phyloP scores from a whole-genome alignment of 2,888 invertebrate genomes.

The Trachelus iudaicus region DNA sequence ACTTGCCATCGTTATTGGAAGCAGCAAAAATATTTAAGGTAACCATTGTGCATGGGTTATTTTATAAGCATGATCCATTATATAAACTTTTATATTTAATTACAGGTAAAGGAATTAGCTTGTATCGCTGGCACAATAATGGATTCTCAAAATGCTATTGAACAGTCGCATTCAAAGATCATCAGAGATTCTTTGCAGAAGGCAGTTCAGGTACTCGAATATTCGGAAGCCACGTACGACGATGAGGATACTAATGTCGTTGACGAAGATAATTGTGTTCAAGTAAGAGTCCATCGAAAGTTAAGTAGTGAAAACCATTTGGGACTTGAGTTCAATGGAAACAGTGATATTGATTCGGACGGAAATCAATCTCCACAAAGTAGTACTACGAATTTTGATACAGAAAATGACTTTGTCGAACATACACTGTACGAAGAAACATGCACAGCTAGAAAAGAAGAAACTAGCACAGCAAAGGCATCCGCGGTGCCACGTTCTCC shows the following conservation, averaged over 20 bases:
- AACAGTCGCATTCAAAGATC: conserved; percentile 5
- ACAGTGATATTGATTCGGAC: conserved; percentile 30
- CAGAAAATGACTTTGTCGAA: conserved; percentile 31
- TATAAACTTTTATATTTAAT: conserved; percentile 16
- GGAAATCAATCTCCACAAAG: conserved; percentile 8
- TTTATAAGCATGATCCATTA: background rate
- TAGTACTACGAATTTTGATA: conserved; percentile 13
- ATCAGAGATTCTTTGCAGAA: conserved; percentile 23
- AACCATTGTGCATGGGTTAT: conserved; percentile 8
- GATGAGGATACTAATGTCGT: background rate
- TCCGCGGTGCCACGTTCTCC: background rate
- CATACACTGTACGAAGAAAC: conserved; percentile 36
- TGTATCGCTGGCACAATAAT: conserved; percentile 52
- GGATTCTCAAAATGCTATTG: conserved; percentile 25
- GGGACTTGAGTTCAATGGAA: conserved; percentile 22
- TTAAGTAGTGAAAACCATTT: conserved; percentile 17
- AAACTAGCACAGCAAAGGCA: background rate
- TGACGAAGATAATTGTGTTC: background rate
- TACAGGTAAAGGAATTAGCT: conserved; percentile 56
- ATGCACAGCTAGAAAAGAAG: background rate
- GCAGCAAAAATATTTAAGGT: conserved; percentile 80
- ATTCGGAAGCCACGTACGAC: conserved; percentile 14
- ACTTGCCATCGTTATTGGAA: conserved; percentile 75
- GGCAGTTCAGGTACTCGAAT: conserved; percentile 16
- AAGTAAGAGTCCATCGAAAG: background rate